Evolutionary conservation across 2,113 vertebrate genomes (phyloP), one percentile per base, ranked within the genome.

Genomic region (Gymnocephalus cernua): DNA sequence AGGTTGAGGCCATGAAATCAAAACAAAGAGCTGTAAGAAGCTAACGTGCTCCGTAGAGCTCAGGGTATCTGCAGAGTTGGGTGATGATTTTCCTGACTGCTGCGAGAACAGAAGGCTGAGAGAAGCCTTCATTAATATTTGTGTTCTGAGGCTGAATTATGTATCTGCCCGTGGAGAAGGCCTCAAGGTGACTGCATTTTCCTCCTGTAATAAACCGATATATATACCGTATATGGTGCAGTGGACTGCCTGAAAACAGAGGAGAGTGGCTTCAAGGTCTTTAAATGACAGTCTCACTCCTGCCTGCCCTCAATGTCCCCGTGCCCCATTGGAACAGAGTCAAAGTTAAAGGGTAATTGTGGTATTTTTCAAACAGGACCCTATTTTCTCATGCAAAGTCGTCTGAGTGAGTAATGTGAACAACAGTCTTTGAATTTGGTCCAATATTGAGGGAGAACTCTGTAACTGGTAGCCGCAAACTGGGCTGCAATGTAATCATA

Each of bases 91-190:
- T n/a, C n/a, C 16, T 23, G 50, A 21, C 45, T 53, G 64, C 47
- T 48, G 65, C 58, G 64, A 81, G 32, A 77, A 72, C 77, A 74
- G 80, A 72, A 44, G 67, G 74, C 35, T 25, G 63, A 71, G 29
- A 41, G 48, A 45, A 62, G 48, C 41, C 48, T 56, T 84, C 66
- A 66, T 79, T 68, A 83, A 81, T 81, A 81, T 91, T 79, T 74
- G 63, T 75, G 44, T 32, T 58, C 29, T 35, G 50, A 62, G 66
- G 51, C 58, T 87, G 74, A 89, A 88, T 88, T 79, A 78, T 87
- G 63, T 19, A 80, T 81, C 41, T 67, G 67, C 38, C 50, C 2
- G 10, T 44, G 38, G 44, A 57, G 35, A 80, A 79, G 15, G 62
- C 77, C 74, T 77, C 10, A 15, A 83, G 78, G 77, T 64, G 76